These are phyloP conservation scores for Platichthys stellatus DNA, from an alignment of 2,113 vertebrate species.

Conservation along the genomic window DNA sequence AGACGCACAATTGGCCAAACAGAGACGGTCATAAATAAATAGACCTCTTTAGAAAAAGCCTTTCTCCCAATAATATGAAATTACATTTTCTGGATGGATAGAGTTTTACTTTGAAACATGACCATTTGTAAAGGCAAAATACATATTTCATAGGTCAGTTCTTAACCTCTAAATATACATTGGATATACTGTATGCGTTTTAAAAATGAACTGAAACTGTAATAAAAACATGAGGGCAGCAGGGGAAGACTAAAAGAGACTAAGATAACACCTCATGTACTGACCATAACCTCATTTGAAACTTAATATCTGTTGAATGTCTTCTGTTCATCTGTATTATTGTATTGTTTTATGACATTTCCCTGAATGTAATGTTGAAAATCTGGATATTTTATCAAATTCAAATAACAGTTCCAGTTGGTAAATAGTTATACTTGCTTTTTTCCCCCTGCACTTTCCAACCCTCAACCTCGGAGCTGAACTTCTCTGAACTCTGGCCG, in stretches of 20 bases:
- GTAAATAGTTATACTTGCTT: constrained; percentile 52
- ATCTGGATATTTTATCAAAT: constrained; percentile 46
- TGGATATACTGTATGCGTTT: neutral
- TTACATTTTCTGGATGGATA: neutral
- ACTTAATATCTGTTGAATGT: neutral
- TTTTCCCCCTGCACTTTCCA: constrained; percentile 30
- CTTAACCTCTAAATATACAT: neutral
- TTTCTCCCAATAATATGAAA: neutral
- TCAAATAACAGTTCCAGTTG: constrained; percentile 27
- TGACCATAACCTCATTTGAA: constrained; percentile 3
- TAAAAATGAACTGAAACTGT: constrained; percentile 4
- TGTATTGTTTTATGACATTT: constrained; percentile 1
- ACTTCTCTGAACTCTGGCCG: constrained; percentile 52
- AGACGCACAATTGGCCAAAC: neutral
- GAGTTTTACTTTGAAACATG: neutral
- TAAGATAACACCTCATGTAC: neutral
- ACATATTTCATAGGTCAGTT: neutral
- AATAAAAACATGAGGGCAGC: constrained; percentile 13
- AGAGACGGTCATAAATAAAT: neutral
- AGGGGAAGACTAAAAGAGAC: neutral
- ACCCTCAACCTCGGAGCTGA: constrained; percentile 65
- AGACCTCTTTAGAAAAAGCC: neutral
- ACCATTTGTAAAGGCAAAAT: neutral
- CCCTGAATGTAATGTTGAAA: constrained; percentile 41
- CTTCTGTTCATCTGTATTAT: neutral